Evolutionary conservation across 1,140 invertebrate genomes (phyloP).

Genomic region (Zaprionus davidi): DNA sequence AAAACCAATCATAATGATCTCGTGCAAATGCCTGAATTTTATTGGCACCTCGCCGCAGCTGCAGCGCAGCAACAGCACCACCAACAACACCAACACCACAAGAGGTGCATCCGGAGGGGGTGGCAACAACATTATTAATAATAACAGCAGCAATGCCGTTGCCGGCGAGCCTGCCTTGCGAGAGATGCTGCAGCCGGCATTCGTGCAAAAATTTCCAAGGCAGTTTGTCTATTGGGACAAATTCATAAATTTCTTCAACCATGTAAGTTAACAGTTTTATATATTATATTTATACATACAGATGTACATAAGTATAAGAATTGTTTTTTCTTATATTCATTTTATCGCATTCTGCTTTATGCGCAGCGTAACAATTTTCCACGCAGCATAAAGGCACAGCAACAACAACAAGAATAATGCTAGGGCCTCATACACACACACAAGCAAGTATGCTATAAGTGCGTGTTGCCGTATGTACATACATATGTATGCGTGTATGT

Average conservation of each 20-base stretch:
- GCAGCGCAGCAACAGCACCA: constrained; percentile 48
- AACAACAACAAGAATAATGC: constrained; percentile 33
- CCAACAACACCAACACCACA: constrained; percentile 27
- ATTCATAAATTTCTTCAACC: constrained; percentile 69
- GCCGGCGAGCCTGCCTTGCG: constrained; percentile 23
- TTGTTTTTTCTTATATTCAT: constrained; percentile 35
- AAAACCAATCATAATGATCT: constrained; percentile 64
- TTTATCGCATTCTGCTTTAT: constrained; percentile 49
- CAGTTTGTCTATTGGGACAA: constrained; percentile 55
- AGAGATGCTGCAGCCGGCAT: constrained; percentile 50
- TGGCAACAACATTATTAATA: constrained; percentile 25
- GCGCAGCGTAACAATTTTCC: constrained; percentile 55
- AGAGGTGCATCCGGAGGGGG: constrained; percentile 8
- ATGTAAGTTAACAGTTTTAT: constrained; percentile 59
- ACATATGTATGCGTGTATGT: constrained; percentile 41
- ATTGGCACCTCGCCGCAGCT: constrained; percentile 54
- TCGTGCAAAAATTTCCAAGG: constrained; percentile 55
- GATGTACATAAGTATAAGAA: constrained; percentile 1
- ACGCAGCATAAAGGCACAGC: constrained; percentile 42
- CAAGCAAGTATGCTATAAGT: constrained; percentile 11
- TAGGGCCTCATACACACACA: constrained; percentile 32
- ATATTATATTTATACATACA: background rate
- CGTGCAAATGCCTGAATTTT: constrained; percentile 78
- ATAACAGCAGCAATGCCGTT: constrained; percentile 15
- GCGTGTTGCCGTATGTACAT: background rate